Percentiles rank a stretch among this genome's conserved stretches.
These are phyloP conservation scores for Pseudomyrmex gracilis DNA, from an alignment of 1,140 invertebrate genomes.

Conservation along the genomic window DNA sequence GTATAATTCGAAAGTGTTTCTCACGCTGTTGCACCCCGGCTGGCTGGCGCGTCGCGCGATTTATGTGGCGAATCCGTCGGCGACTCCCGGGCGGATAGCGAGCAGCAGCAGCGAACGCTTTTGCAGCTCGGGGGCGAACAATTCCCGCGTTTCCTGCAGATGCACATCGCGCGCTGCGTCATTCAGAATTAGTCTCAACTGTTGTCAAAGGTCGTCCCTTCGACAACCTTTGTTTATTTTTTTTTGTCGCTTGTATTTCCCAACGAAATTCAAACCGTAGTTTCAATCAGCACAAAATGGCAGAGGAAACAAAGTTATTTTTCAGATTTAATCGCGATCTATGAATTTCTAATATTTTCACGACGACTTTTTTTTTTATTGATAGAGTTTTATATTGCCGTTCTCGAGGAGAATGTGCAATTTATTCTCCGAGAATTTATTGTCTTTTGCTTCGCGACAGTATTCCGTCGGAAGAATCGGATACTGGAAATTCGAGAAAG, in stretches of 20 bases:
- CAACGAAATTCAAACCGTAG: neutral
- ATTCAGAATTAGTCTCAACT: constrained; percentile 46
- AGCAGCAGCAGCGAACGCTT: too few relatives aligned
- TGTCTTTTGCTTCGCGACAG: neutral
- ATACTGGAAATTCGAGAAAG: constrained; percentile 51
- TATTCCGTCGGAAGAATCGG: constrained; percentile 25
- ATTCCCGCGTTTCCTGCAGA: constrained; percentile 13
- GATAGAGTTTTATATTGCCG: neutral
- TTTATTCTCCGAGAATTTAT: constrained; percentile 27
- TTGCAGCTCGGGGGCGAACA: neutral
- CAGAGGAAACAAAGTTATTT: neutral
- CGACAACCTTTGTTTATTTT: neutral
- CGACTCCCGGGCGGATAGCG: neutral
- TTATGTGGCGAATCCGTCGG: constrained; percentile 62
- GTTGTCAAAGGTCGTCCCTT: neutral
- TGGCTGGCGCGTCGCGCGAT: constrained; percentile 42
- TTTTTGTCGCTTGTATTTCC: neutral
- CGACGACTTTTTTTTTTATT: constrained; percentile 41
- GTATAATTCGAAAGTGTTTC: constrained; percentile 50
- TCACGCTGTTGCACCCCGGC: constrained; percentile 25
- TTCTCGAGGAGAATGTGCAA: constrained; percentile 11
- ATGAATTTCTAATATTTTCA: constrained; percentile 44
- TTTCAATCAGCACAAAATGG: constrained; percentile 8
- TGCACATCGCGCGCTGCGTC: neutral
- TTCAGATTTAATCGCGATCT: constrained; percentile 16